phyloP scores from a whole-genome alignment of 2,113 vertebrate genomes.

The Pelecanus crispus region DNA sequence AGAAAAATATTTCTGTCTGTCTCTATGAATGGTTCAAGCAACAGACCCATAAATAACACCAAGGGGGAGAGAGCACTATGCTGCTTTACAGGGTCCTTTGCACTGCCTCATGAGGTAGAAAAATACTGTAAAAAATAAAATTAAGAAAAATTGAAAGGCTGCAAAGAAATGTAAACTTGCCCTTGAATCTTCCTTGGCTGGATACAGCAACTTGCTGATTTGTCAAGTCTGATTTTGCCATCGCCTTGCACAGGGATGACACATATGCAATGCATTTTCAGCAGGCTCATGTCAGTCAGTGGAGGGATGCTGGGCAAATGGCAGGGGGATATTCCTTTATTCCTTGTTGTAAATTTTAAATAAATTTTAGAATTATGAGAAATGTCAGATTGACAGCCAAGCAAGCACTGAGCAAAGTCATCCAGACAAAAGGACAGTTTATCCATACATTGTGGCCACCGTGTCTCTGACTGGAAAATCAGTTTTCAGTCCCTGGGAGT shows the following conservation, averaged over 20 bases:
- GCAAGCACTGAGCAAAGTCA: background rate
- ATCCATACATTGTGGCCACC: accelerated
- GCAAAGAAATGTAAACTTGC: background rate
- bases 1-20: background rate
- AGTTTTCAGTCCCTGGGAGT: background rate
- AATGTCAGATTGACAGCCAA: background rate
- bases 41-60: background rate
- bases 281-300: background rate
- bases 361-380: background rate
- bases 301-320: accelerated
- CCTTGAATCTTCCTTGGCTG: background rate
- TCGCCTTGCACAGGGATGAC: background rate
- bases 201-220: background rate
- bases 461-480: background rate
- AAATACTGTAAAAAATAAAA: background rate
- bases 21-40: background rate
- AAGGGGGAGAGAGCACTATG: background rate
- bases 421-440: background rate
- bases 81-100: background rate
- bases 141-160: background rate
- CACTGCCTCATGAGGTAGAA: background rate
- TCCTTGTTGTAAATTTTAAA: background rate
- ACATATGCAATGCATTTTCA: background rate
- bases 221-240: background rate
- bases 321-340: background rate